Conservation (phyloP, 2,113 vertebrate species). For the Tursiops truncatus region DNA sequence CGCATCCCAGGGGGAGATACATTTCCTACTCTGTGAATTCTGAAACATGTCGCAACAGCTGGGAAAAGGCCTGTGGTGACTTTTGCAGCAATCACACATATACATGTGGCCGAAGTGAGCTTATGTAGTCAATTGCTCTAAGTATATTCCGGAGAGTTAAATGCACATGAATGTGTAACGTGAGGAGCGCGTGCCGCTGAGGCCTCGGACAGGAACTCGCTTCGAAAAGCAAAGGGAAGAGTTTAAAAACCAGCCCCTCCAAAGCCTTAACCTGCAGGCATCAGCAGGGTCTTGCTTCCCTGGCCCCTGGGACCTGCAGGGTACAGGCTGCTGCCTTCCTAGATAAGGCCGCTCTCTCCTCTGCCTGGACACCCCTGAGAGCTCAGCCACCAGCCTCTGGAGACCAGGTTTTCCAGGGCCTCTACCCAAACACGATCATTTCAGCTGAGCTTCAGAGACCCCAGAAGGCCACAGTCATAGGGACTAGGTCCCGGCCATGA, state of each 20-base stretch:
- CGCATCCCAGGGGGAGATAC: rapidly evolving
- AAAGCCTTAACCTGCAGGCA: background rate
- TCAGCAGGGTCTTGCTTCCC: background rate
- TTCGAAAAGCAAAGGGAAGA: background rate
- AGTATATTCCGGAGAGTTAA: background rate
- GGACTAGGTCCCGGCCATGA: rapidly evolving
- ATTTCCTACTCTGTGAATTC: background rate
- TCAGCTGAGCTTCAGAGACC: background rate
- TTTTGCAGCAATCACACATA: background rate
- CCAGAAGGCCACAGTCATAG: background rate
- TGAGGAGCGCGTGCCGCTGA: background rate
- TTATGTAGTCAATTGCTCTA: background rate
- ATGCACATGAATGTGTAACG: background rate
- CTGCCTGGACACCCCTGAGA: background rate
- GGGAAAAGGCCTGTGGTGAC: background rate
- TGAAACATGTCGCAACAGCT: background rate
- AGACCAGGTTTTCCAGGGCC: background rate
- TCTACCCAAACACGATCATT: background rate
- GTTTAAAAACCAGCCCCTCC: background rate
- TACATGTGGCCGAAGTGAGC: background rate
- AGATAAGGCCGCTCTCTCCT: background rate
- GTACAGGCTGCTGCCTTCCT: background rate
- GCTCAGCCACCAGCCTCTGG: background rate
- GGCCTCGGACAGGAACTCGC: background rate
- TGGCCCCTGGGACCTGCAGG: rapidly evolving